Percentiles rank a stretch among this genome's conserved stretches.
phyloP scores from a whole-genome alignment of 2,888 invertebrate genomes.

The Helicoverpa assulta region DNA sequence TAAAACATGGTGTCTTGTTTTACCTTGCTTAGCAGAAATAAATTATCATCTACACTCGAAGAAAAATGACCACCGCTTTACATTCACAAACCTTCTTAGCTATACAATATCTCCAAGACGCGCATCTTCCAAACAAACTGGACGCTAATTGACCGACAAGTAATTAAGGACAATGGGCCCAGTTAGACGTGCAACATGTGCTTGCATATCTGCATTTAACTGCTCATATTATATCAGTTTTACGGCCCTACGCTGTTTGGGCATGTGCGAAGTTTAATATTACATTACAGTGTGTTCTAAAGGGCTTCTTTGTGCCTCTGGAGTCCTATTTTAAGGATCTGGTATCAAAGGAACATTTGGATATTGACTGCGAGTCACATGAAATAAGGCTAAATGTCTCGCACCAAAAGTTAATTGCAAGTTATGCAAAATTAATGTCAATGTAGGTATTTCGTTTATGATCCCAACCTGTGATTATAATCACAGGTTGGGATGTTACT shows the following conservation, averaged over 20 bases:
- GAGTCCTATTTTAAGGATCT: slow-evolving; percentile 6
- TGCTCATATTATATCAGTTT: slow-evolving; percentile 41
- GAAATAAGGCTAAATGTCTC: background rate
- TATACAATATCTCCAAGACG: slow-evolving; percentile 12
- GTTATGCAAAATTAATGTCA: too few species aligned
- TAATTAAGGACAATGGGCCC: slow-evolving; percentile 60
- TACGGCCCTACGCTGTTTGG: slow-evolving; percentile 20
- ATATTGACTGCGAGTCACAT: too few species aligned
- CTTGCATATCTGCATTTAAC: slow-evolving; percentile 55
- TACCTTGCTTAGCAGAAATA: background rate
- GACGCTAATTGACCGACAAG: slow-evolving; percentile 46
- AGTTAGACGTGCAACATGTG: slow-evolving; percentile 37
- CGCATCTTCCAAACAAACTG: slow-evolving; percentile 28
- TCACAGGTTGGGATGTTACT: too few species aligned
- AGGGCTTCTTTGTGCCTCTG: slow-evolving; percentile 11
- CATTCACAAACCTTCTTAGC: slow-evolving; percentile 1
- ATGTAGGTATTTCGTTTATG: too few species aligned
- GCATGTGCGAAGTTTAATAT: slow-evolving; percentile 28
- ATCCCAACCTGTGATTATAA: too few species aligned
- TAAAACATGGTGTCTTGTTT: background rate
- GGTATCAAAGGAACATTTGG: background rate
- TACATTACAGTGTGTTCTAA: slow-evolving; percentile 18
- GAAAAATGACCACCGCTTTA: slow-evolving; percentile 1
- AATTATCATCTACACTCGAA: background rate
- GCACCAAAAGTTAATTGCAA: too few species aligned